Evolutionary conservation across 2,113 vertebrate genomes (phyloP), one percentile per base, ranked within the genome.

Genomic region (Embiotoca jacksoni): DNA sequence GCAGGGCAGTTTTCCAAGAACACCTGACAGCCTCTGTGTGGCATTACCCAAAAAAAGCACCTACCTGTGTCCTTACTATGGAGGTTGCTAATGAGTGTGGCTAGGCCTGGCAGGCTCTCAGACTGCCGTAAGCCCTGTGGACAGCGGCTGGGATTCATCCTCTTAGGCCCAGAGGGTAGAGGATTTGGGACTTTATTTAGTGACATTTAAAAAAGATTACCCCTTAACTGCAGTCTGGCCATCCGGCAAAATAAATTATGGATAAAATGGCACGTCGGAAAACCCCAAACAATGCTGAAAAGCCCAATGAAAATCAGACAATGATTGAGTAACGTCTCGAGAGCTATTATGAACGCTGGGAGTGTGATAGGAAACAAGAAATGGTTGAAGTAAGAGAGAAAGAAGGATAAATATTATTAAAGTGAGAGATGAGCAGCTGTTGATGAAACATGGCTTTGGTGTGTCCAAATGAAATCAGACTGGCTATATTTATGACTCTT

Each of bases 131-230:
- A 92, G 88, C 91, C 83, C 82, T 80, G 63, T 47, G 64, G 75
- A 80, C 74, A 75, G 85, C 31, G 75, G 79, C 82, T 77, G 85
- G 82, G 78, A 92, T 93, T 93, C 84, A 93, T 93, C 92, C 92
- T 90, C 91, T 93, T 93, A 92, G 49, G 62, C 59, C 66, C 72
- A 66, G 60, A 84, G 87, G 54, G 88, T 31, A 84, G 82, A 63
- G 89, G 89, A 93, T 93, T 92, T 91, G 85, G 82, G 85, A 89
- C 90, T 91, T 93, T 91, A 91, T 91, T 92, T 93, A 91, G 92
- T 87, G 85, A 77, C 91, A 91, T 91, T 93, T 92, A 91, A 78
- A 91, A 92, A 90, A 91, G 89, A 91, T 91, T 90, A 91, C 83
- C 85, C 61, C 52, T 91, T 82, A 93, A 93, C 86, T 91, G 87